Evolutionary conservation across 1,140 invertebrate species (phyloP), one percentile per base, ranked within the genome.

Genomic region (Heliconius melpomene): DNA sequence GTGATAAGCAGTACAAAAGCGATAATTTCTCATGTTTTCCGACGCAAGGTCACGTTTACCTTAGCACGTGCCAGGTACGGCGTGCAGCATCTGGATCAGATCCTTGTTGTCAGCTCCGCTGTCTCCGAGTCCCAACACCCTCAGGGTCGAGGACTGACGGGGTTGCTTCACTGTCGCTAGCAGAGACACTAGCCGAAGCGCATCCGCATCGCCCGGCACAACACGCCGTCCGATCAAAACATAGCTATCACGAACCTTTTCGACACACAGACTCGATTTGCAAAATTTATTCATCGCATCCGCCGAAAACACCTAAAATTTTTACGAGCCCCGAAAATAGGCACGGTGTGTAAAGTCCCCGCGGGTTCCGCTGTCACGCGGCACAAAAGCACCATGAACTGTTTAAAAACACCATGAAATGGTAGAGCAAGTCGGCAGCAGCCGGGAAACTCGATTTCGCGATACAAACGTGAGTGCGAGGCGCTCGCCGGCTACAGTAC

Each of bases 241-340:
- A 94, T 93, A 89, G 87, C 88, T 89, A 85, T 89, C 92, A 92
- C 90, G 87, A 91, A 90, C 86, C 88, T 91, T 93, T 92, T 91
- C 90, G 86, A 90, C 91, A 92, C 92, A 92, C 91, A 89, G 89
- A 93, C 90, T 91, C 87, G 91, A 92, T 93, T 94, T 90, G 90
- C 91, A 93, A 93, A 94, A 92, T 94, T 92, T 94, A 94, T 93
- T 93, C 93, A 94, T 94, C 93, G 92, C 93, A 94, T 94, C 89
- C 93, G 91, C 89, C 89, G 89, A 92, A 91, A 91, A 89, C 91
- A 90, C 88, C 85, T 87, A 90, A 88, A 90, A 90, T 90, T 90
- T 93, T 93, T 92, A 94, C 87, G 88, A 90, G 89, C 90, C 87
- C 87, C 84, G 83, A 88, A 89, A 88, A 88, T 86, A 88, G 85